Base-by-base conservation (phyloP, 2,797 vertebrate species). In the Scomberomorus guttatus region DNA sequence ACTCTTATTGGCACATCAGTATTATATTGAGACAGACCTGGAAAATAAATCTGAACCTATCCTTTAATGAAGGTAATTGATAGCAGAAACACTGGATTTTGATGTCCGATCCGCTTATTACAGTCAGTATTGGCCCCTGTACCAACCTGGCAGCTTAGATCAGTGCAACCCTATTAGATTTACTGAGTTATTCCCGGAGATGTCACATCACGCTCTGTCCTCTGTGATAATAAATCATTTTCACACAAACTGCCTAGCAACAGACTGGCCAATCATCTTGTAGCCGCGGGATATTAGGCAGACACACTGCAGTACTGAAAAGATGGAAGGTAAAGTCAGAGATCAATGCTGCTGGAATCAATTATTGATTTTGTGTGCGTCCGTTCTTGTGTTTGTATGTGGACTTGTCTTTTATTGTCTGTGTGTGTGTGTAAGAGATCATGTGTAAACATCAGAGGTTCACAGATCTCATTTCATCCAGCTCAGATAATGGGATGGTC, bases 221-320 rank as follows among this genome's bases (percentile, higher is more conserved):
- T 66, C 59, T 62, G 2, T 5, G 50, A 57, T 62, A 11, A 56
- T 44, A 64, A 6, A 67, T 57, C 2, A 46, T 46, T 72, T 46
- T 48, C 59, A 69, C 48, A 25, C 14, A 27, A 54, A 32, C 10
- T 84, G 78, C 86, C 87, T 81, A 76, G 86, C 84, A 87, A 88
- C 86, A 72, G 77, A 15, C 29, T 13, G 17, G 1, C 87, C 84
- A 85, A 75, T 86, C 80, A 2, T 6, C 32, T 50, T 4, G 12
- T 12, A 11, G 71, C 72, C 14, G 13, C 56, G 27, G 51, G 64
- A 78, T 62, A 60, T 61, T 44, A 29, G 29, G 50, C 37, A 66
- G 63, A 63, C 34, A 39, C 27, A 0, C 18, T 3, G 39, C 39
- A 14, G 12, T 42, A 42, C 42, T 68, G 65, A 80, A 62, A 70